Base-by-base conservation (phyloP, 2,888 invertebrate genomes). In the Athalia circularis region DNA sequence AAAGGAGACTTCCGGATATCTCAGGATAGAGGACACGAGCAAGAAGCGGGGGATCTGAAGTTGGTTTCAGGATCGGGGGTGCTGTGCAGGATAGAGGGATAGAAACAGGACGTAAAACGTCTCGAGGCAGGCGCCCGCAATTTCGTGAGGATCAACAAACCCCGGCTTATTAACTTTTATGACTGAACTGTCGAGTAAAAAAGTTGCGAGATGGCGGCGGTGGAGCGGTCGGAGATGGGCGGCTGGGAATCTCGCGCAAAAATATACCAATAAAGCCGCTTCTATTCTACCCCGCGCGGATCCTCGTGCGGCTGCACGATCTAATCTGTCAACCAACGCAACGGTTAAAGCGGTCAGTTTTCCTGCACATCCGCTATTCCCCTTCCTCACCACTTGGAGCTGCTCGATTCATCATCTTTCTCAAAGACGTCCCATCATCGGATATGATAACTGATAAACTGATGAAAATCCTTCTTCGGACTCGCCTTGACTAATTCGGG, bases 131-230 rank as follows among this genome's bases (percentile, higher is more conserved):
- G 83, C 81, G 81, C 79, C 84, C 82, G 86, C 87, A 87, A 87
- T 87, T 88, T 88, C 84, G 84, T 83, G 84, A 84, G 87, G 85
- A 87, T 88, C 87, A 87, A 87, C 87, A 87, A 86, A 86, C 84
- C 84, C 83, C 81, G 85, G 86, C 87, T 88, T 88, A 88, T 88
- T 88, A 88, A 88, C 86, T 88, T 88, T 88, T 88, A 88, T 85
- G 87, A 87, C 84, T 80, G 82, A 81, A 80, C 82, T 79, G 83
- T 83, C 82, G 81, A 80, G 81, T 80, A 81, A 84, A 84, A 83
- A 84, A 82, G 82, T 83, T 81, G 81, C 82, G 81, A 80, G 81
- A 82, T 80, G 81, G 79, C 80, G 78, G 72, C 70, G 70, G 80
- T 77, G 64, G 80, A 81, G 81, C 79, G 80, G 65, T 75, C n/a